Conservation (phyloP, 2,113 vertebrate genomes). For the Neogale vison region DNA sequence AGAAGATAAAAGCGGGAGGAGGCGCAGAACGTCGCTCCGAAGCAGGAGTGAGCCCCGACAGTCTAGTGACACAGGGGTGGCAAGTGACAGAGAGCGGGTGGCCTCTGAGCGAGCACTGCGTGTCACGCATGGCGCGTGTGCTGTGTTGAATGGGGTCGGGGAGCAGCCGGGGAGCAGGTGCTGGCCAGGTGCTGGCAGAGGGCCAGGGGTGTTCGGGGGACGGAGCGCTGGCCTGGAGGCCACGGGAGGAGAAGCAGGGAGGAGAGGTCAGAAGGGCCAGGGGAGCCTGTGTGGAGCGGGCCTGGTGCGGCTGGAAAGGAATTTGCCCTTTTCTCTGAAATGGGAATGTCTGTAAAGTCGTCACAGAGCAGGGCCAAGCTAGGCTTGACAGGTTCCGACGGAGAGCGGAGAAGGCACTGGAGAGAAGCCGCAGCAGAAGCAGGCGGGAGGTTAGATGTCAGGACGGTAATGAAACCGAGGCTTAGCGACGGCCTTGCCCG, state of each 20-base stretch:
- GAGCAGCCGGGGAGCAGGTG: background rate
- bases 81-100: background rate
- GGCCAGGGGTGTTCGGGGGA: rapidly evolving
- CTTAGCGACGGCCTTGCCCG: background rate
- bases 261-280: background rate
- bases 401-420: rapidly evolving
- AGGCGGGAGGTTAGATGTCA: background rate
- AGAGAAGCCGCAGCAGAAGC: background rate
- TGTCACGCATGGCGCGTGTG: rapidly evolving
- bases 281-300: background rate
- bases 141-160: background rate
- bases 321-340: background rate
- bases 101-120: background rate
- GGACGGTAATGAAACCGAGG: background rate
- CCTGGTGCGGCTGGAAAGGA: background rate
- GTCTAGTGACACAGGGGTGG: background rate
- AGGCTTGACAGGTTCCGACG: background rate
- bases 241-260: rapidly evolving
- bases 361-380: rapidly evolving
- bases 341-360: background rate
- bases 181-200: rapidly evolving
- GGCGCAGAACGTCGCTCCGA: background rate
- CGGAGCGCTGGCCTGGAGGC: too few relatives aligned
- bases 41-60: background rate
- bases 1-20: background rate